Evolutionary conservation across 2,113 vertebrate genomes (phyloP), one percentile per base, ranked within the genome.

Genomic region (Ifrita kowaldi): DNA sequence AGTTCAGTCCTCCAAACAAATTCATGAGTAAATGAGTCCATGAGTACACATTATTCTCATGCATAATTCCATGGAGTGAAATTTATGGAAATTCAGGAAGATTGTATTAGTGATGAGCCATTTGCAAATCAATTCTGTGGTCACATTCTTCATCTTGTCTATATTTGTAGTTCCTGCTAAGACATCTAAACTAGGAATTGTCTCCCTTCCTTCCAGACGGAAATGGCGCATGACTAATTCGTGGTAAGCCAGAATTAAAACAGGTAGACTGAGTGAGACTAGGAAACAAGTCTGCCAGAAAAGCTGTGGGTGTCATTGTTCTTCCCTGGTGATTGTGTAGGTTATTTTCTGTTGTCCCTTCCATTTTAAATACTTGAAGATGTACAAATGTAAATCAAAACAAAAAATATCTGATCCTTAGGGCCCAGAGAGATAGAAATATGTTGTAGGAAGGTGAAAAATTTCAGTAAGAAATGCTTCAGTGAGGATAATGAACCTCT

Each of bases 1-100:
- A 73, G 49, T 63, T 93, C 57, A 91, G 50, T 79, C 32, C 82
- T 96, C 63, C 47, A 94, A 95, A 93, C 63, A 90, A 60, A 93
- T 70, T 90, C 16, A 1, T 65, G 42, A 88, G 16, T 55, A 92
- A 96, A 84, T 76, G 52, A 78, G 16, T 81, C 78, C 64, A 78
- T n/a, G 65, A 93, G 74, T 73, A 63, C 46, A 65, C 55, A 83
- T 92, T 90, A 95, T 80, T 85, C 79, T 82, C 62, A 18, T 70
- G 59, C 68, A 77, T 77, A 93, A 86, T 93, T 95, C 85, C 71
- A 69, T 33, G 5, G 59, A 73, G 62, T 78, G n/a, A 84, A 90
- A 82, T 87, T 89, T 82, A 89, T 84, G 74, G 63, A 83, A 91
- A 93, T 82, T 69, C 42, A 76, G 53, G 28, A 64, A 94, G 49